Evolutionary conservation across 2,797 vertebrate species (phyloP).

Genomic region (Oreochromis grahami): DNA sequence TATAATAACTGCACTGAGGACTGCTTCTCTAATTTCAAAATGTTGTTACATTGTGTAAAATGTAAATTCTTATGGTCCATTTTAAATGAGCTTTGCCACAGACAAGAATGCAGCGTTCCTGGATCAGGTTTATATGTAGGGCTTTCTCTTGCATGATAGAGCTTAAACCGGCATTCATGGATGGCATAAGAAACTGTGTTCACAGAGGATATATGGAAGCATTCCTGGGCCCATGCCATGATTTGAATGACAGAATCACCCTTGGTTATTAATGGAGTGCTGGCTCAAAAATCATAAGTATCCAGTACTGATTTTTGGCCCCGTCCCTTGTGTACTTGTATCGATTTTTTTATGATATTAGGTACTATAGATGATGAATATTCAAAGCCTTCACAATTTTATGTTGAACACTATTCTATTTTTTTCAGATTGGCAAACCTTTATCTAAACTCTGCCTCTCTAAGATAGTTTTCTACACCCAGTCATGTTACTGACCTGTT

Average conservation of each 20-base stretch:
- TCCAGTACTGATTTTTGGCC: not conserved
- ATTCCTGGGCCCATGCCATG: too few relatives aligned
- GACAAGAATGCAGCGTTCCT: not conserved
- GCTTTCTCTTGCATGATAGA: too few relatives aligned
- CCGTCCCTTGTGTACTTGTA: not conserved
- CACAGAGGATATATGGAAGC: too few relatives aligned
- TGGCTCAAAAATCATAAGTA: too few relatives aligned
- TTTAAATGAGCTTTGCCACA: not conserved
- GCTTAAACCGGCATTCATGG: too few relatives aligned
- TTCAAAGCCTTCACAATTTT: not conserved
- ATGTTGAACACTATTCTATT: not conserved
- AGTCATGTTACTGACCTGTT: not conserved
- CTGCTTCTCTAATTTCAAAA: not conserved
- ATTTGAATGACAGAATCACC: too few relatives aligned
- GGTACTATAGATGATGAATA: not conserved
- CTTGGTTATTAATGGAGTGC: too few relatives aligned
- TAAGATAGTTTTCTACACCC: not conserved
- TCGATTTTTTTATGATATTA: not conserved
- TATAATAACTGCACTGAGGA: not conserved
- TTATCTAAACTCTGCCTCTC: not conserved
- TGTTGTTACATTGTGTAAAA: not conserved
- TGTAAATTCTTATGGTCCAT: not conserved
- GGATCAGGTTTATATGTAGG: too few relatives aligned
- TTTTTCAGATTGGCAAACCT: not conserved
- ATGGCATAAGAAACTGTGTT: too few relatives aligned